phyloP scores from a whole-genome alignment of 2,797 vertebrate species.

The Gambusia yucatana region DNA sequence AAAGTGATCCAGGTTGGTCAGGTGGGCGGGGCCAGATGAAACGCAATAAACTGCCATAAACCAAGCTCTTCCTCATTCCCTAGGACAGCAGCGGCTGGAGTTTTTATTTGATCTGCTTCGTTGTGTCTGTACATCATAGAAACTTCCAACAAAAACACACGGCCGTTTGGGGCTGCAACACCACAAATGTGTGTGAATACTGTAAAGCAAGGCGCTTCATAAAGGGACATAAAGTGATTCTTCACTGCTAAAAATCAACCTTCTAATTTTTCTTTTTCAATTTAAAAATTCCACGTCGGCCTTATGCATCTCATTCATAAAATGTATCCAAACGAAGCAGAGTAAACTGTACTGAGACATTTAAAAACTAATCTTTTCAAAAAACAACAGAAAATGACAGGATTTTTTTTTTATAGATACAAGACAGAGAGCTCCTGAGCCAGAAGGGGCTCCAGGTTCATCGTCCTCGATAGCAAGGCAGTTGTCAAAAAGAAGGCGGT shows the following conservation, averaged over 20 bases:
- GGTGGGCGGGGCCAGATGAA: neutral
- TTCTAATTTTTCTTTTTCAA: conserved; percentile 33
- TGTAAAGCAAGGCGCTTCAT: neutral
- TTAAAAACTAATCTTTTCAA: conserved; percentile 45
- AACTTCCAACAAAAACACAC: neutral
- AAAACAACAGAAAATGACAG: conserved; percentile 44
- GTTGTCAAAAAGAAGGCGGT: conserved; percentile 79
- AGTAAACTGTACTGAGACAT: conserved; percentile 23
- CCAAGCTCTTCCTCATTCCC: neutral
- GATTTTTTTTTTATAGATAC: conserved; percentile 35
- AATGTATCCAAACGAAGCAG: conserved; percentile 25
- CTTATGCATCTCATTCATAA: conserved; percentile 14
- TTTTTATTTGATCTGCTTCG: neutral
- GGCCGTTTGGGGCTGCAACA: neutral
- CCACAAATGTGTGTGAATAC: neutral
- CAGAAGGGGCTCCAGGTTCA: conserved; percentile 40
- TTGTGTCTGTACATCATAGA: neutral
- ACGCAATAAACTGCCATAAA: neutral
- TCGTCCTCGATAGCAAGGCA: conserved; percentile 66
- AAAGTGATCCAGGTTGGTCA: neutral
- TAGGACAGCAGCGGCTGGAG: neutral
- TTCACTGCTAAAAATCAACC: conserved; percentile 42
- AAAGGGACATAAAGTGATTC: conserved; percentile 35
- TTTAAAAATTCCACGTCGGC: conserved; percentile 19
- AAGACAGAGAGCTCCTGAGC: conserved; percentile 45